phyloP scores from a whole-genome alignment of 2,888 invertebrate species.

The Acleris literana region DNA sequence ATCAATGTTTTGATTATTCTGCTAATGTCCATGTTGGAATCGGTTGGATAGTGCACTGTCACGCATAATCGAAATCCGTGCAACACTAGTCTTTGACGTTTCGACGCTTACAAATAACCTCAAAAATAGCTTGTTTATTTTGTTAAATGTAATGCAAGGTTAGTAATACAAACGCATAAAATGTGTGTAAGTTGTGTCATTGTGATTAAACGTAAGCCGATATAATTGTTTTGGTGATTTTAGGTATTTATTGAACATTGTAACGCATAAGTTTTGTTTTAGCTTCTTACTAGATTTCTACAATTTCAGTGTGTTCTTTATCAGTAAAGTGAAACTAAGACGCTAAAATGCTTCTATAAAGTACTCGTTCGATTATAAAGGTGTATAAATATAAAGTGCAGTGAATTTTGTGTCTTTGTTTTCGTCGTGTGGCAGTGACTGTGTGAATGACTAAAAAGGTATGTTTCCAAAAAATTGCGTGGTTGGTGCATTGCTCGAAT shows the following conservation, averaged over 20 bases:
- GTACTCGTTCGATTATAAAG: no score
- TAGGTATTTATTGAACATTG: background rate
- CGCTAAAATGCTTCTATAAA: background rate
- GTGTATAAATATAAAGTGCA: no score
- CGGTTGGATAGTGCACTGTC: no score
- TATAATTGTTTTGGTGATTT: background rate
- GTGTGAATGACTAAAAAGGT: no score
- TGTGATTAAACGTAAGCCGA: background rate
- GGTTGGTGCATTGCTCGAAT: no score
- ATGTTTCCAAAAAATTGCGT: no score
- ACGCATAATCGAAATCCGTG: background rate
- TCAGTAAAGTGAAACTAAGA: background rate
- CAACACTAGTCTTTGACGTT: constrained; percentile 47
- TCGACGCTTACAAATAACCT: constrained; percentile 49
- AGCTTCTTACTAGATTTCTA: constrained; percentile 1
- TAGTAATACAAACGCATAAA: background rate
- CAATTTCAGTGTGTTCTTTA: constrained; percentile 11
- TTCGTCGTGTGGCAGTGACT: no score
- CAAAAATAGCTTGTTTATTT: constrained; percentile 41
- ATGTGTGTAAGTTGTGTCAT: background rate
- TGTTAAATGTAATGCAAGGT: constrained; percentile 12
- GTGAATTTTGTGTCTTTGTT: no score
- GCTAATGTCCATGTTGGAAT: no score
- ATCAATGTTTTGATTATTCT: no score
- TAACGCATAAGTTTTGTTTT: background rate